These are phyloP conservation scores for Menura novaehollandiae DNA, from an alignment of 2,113 vertebrate genomes.

Conservation along the genomic window DNA sequence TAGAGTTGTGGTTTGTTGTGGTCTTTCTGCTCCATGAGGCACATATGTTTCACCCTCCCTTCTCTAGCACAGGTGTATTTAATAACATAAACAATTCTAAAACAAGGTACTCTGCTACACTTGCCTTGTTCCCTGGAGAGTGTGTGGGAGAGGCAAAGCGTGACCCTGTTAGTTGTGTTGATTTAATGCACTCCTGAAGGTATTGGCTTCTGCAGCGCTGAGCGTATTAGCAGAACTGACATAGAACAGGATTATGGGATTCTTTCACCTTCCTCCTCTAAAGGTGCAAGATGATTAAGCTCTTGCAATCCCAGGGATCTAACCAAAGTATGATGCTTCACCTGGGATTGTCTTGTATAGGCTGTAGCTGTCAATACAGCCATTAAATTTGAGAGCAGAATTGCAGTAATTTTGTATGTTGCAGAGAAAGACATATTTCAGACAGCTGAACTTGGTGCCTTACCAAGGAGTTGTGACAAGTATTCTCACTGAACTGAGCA, in stretches of 20 bases:
- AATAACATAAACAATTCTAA: neutral
- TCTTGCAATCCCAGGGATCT: neutral
- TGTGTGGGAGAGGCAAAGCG: neutral
- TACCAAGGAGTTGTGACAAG: neutral
- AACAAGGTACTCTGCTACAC: neutral
- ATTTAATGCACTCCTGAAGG: neutral
- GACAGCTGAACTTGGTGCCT: neutral
- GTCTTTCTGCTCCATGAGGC: neutral
- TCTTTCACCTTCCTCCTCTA: neutral
- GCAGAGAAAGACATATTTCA: neutral
- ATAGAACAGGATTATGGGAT: neutral
- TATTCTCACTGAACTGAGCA: neutral
- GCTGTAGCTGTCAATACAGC: neutral
- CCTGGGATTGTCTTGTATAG: neutral
- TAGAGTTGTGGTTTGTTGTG: neutral
- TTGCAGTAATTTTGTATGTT: neutral
- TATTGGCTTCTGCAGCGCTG: neutral
- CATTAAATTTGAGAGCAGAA: neutral
- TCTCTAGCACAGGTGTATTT: neutral
- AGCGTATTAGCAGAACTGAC: neutral
- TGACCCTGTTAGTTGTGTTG: neutral
- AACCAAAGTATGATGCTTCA: neutral
- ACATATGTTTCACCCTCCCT: neutral
- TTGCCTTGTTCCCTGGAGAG: neutral
- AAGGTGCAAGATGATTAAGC: neutral